A percentile compares a stretch with the other conserved stretches of the same genome.
phyloP scores from a whole-genome alignment of 92 coral and sea anemone species.

The Blastomussa wellsi region DNA sequence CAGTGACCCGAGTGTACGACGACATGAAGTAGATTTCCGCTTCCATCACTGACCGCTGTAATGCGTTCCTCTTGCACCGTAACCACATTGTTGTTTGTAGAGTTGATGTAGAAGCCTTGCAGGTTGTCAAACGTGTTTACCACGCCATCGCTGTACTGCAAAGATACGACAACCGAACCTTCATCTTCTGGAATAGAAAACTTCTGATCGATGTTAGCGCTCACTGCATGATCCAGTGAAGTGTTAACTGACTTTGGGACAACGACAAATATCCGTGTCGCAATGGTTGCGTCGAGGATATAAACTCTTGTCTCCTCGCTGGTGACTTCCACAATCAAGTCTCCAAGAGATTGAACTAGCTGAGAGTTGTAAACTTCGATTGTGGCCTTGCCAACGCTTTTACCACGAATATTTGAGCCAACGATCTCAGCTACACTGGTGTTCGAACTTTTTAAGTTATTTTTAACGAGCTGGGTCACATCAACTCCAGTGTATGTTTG shows the following conservation, averaged over 20 bases:
- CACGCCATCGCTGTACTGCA: constrained; percentile 59
- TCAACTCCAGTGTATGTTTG: constrained; percentile 30
- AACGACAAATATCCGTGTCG: constrained; percentile 22
- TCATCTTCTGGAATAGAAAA: constrained; percentile 28
- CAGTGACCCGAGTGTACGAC: constrained; percentile 53
- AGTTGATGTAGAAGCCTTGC: constrained; percentile 41
- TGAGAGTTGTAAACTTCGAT: constrained; percentile 24
- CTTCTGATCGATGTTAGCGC: constrained; percentile 23
- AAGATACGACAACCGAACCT: constrained; percentile 40
- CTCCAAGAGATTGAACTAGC: constrained; percentile 21
- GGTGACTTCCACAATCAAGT: constrained; percentile 28
- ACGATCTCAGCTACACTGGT: constrained; percentile 32
- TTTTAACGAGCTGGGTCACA: constrained; percentile 45
- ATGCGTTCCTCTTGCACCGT: constrained; percentile 22
- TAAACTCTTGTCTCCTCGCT: constrained; percentile 46
- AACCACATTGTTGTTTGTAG: constrained; percentile 34
- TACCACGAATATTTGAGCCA: constrained; percentile 35
- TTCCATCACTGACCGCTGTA: constrained; percentile 24
- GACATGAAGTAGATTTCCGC: constrained; percentile 27
- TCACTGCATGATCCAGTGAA: background rate
- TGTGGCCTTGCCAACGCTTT: constrained; percentile 35
- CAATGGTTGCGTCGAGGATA: constrained; percentile 36
- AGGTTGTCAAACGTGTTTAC: constrained; percentile 53
- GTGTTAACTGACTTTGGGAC: constrained; percentile 37
- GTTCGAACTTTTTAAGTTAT: constrained; percentile 42